These are phyloP conservation scores for Butastur rufipennis DNA, from an alignment of 2,113 vertebrate genomes.

Conservation along the genomic window DNA sequence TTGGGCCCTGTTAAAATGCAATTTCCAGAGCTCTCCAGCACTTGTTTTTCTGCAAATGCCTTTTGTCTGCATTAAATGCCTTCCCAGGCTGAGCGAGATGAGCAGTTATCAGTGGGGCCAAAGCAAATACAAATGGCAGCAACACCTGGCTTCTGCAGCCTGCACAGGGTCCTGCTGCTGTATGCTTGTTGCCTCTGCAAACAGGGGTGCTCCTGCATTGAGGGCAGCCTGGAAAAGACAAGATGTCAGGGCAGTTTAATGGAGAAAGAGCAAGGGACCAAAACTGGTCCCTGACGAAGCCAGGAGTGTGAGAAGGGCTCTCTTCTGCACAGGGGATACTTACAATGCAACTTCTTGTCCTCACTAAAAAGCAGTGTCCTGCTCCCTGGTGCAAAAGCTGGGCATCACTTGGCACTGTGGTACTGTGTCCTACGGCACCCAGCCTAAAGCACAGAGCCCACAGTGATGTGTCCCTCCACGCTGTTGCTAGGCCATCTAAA, in stretches of 20 bases:
- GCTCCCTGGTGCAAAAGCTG: background rate
- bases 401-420: background rate
- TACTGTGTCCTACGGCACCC: rapidly evolving
- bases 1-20: conserved; percentile 29
- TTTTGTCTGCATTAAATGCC: conserved; percentile 7
- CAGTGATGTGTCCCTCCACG: background rate
- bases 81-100: background rate
- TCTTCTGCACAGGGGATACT: background rate
- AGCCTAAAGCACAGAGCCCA: background rate
- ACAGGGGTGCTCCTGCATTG: rapidly evolving
- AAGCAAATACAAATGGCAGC: background rate
- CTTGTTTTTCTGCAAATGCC: conserved; percentile 19
- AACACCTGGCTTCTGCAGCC: background rate
- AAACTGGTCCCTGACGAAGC: background rate
- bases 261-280: background rate
- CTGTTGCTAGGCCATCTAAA: background rate
- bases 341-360: background rate
- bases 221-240: background rate
- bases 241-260: background rate
- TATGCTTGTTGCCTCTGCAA: rapidly evolving
- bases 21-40: conserved; percentile 4
- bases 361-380: background rate
- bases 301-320: background rate
- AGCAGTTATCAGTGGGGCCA: background rate
- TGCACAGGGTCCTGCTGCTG: background rate